These are phyloP conservation scores for Harpegnathos saltator DNA, from an alignment of 1,140 invertebrate species.

Conservation along the genomic window DNA sequence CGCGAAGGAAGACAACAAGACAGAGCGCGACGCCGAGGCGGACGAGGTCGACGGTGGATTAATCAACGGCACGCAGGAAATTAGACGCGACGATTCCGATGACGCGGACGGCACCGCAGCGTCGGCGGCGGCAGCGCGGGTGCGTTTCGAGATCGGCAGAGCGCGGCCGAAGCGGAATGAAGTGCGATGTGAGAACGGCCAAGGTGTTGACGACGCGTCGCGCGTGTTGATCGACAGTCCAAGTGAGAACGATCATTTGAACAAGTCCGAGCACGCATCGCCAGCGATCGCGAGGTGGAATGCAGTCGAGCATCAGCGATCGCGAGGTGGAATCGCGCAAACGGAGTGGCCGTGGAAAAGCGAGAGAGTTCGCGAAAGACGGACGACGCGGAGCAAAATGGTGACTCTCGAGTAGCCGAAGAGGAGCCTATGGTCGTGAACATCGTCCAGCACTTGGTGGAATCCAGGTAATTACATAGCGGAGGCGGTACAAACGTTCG, in stretches of 20 bases:
- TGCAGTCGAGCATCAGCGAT: too few species aligned
- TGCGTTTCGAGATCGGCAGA: constrained; percentile 67
- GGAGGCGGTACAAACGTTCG: too few species aligned
- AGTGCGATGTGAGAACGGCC: constrained; percentile 59
- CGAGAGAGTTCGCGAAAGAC: background rate
- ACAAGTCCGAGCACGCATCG: background rate
- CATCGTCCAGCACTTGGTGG: constrained; percentile 76
- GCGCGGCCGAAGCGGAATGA: constrained; percentile 50
- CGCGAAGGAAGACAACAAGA: background rate
- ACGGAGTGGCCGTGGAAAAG: constrained; percentile 19
- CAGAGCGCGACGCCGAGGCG: constrained; percentile 17
- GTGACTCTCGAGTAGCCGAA: constrained; percentile 3
- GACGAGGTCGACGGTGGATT: constrained; percentile 57
- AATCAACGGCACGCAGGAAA: constrained; percentile 66
- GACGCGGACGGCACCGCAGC: constrained; percentile 39
- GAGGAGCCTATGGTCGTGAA: constrained; percentile 52
- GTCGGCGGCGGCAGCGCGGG: constrained; percentile 63
- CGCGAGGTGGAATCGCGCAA: constrained; percentile 1
- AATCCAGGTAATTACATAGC: constrained; percentile 72
- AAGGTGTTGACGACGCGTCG: background rate
- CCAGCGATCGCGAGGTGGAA: background rate
- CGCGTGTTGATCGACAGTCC: constrained; percentile 4
- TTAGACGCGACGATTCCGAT: constrained; percentile 66
- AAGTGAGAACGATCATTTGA: background rate
- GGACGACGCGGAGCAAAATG: background rate